phyloP scores from a whole-genome alignment of 64 coral and sea anemone species.

The Hydrozoanthus tunicans region DNA sequence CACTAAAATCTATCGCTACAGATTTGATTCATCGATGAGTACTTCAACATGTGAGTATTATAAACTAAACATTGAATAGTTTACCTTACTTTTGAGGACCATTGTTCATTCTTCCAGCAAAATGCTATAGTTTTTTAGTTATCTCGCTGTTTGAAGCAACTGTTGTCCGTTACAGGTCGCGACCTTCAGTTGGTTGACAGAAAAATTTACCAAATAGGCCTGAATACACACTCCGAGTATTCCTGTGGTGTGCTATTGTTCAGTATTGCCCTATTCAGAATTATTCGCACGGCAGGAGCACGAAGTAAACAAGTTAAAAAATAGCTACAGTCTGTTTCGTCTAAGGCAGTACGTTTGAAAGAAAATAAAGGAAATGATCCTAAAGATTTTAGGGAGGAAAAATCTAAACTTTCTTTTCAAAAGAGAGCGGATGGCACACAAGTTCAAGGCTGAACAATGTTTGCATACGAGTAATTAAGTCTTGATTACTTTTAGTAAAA shows the following conservation, averaged over 20 bases:
- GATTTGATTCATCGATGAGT: background rate
- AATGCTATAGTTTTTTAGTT: background rate
- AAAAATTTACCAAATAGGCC: background rate
- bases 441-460: background rate
- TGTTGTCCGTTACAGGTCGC: background rate
- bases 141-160: background rate
- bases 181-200: background rate
- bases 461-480: background rate
- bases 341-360: conserved; percentile 7
- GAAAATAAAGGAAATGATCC: background rate
- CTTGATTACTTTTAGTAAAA: background rate
- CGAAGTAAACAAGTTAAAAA: background rate
- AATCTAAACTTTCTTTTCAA: background rate
- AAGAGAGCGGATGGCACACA: background rate
- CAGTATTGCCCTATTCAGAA: background rate
- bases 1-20: too few relatives aligned
- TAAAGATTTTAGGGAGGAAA: background rate
- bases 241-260: conserved; percentile 24
- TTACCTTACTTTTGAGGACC: conserved; percentile 25
- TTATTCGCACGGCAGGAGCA: conserved; percentile 6
- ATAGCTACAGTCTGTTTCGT: background rate
- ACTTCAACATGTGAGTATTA: background rate
- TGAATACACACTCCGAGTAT: conserved; percentile 11
- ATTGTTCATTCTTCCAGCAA: background rate
- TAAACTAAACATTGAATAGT: background rate